A percentile compares a stretch with the other conserved stretches of the same genome.
Conservation (phyloP, 2,113 vertebrate species). For the Capricornis sumatraensis region DNA sequence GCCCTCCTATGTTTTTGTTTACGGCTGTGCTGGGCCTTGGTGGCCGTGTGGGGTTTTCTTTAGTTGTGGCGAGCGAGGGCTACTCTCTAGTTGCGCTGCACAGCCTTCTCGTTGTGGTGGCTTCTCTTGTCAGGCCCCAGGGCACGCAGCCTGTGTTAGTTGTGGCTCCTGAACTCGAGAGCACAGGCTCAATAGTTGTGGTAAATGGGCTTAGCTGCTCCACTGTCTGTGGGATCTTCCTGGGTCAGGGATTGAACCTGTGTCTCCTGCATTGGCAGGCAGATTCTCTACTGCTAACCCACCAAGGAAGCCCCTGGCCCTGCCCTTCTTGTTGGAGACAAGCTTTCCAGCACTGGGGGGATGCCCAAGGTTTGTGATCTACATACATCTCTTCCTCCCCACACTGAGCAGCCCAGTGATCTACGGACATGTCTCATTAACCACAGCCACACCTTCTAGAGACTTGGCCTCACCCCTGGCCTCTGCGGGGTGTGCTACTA, state of each 20-base stretch:
- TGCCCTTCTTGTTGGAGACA: neutral
- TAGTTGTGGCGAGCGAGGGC: neutral
- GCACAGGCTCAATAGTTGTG: neutral
- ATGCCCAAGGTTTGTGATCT: neutral
- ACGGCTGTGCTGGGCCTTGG: neutral
- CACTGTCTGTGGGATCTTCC: neutral
- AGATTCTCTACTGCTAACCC: neutral
- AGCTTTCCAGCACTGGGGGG: neutral
- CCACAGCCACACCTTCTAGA: neutral
- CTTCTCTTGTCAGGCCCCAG: neutral
- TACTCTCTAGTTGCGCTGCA: fast-evolving
- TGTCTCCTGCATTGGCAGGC: neutral
- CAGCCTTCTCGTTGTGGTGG: neutral
- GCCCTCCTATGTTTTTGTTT: neutral
- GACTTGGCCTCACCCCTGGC: fast-evolving
- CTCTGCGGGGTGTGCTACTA: fast-evolving
- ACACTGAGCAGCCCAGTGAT: fast-evolving
- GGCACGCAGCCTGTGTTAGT: neutral
- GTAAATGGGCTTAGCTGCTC: neutral
- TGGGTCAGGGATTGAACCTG: neutral
- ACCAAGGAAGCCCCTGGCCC: neutral
- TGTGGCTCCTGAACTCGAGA: neutral
- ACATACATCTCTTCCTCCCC: too few species aligned
- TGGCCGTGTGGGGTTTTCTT: neutral
- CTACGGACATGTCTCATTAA: fast-evolving